phyloP scores from a whole-genome alignment of 2,888 invertebrate species.

The Ametastegia equiseti region DNA sequence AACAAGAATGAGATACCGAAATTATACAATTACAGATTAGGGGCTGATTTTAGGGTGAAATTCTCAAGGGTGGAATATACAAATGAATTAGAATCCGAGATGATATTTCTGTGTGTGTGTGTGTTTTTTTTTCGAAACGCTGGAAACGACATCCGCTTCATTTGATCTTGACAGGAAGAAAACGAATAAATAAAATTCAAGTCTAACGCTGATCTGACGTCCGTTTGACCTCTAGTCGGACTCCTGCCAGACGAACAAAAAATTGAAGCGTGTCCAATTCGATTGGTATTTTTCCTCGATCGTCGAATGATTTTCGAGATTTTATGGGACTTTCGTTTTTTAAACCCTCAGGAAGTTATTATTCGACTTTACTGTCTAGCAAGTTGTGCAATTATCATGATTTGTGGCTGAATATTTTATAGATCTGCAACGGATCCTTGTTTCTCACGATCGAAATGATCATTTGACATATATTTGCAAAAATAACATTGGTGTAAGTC shows the following conservation, averaged over 20 bases:
- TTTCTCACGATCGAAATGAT: constrained; percentile 14
- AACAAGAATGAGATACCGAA: not conserved
- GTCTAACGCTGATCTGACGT: constrained; percentile 18
- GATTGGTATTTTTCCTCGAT: constrained; percentile 52
- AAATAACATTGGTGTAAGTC: not conserved
- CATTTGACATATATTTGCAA: not conserved
- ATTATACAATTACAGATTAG: not conserved
- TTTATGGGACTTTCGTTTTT: not conserved
- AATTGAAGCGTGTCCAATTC: constrained; percentile 59
- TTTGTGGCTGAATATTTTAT: not conserved
- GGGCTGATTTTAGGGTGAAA: not conserved
- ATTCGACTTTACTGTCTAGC: not conserved
- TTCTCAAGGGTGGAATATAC: constrained; percentile 1
- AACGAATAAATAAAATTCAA: not conserved
- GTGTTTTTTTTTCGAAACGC: not conserved
- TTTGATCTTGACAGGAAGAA: not conserved
- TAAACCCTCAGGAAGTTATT: not conserved
- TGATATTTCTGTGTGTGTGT: no score
- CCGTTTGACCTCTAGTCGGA: constrained; percentile 11
- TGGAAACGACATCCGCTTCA: not conserved
- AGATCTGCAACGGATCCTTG: not conserved
- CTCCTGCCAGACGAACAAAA: constrained; percentile 58
- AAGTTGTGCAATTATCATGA: not conserved
- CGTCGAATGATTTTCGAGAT: constrained; percentile 3
- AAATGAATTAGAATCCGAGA: not conserved